Evolutionary conservation across 2,888 invertebrate species (phyloP), one percentile per base, ranked within the genome.

Genomic region (Apotomis capreana): DNA sequence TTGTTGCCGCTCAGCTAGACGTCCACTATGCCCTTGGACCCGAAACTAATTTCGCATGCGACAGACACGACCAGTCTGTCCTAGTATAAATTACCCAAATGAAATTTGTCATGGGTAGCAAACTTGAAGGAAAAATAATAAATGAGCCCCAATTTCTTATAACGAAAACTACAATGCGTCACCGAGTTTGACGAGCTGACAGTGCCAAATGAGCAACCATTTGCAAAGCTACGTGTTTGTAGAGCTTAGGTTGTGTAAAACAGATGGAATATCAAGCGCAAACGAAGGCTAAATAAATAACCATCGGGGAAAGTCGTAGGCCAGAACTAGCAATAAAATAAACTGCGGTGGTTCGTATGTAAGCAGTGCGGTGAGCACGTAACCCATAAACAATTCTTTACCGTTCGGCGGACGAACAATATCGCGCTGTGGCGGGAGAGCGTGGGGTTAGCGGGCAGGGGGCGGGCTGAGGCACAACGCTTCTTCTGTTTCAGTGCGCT

Each of bases 361-460:
- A 71, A 57, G 67, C 55, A 55, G 64, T 44, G 70, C 55, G 61
- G 68, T 54, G 54, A 52, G 65, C 70, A 71, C 70, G 70, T 71
- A 71, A 55, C 13, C 70, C 49, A 61, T 71, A 71, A 71, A 71
- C 70, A 71, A 71, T 71, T 71, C 70, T 71, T 71, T 67, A 49
- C 65, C 67, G 61, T 71, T 69, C 68, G 68, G 58, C 67, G 57
- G 62, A 69, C 69, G 55, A 51, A 62, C 55, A 69, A 57, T 55
- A 61, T 61, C 55, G 62, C 54, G 49, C 55, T 61, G 68, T 61
- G 40, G 68, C 61, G 13, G 52, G 54, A 54, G 60, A 51, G n/a
- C n/a, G 60, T 52, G 12, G 36, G 67, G 55, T 13, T 13, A 10
- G 26, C n/a, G 12, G 51, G 37, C 51, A 36, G 52, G 6, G 0